A percentile compares a stretch with the other conserved stretches of the same genome.
These are phyloP conservation scores for Morphnarchus princeps DNA, from an alignment of 2,113 vertebrate genomes.

Conservation along the genomic window DNA sequence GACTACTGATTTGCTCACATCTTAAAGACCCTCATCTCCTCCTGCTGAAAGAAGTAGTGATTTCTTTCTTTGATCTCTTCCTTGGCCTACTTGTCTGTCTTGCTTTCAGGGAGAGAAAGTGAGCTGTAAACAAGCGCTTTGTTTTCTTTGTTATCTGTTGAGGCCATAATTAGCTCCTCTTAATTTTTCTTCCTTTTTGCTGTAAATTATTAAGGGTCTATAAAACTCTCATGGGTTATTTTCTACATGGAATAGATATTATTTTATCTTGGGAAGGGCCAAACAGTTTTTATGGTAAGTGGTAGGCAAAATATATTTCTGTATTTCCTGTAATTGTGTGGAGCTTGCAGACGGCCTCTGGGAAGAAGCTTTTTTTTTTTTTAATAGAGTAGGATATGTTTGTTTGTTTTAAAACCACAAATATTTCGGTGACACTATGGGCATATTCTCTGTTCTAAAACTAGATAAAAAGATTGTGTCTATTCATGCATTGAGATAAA, in stretches of 20 bases:
- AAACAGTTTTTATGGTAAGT: background rate
- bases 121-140: background rate
- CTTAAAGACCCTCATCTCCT: background rate
- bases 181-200: background rate
- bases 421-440: background rate
- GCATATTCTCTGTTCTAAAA: background rate
- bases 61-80: background rate
- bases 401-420: background rate
- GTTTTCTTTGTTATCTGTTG: background rate
- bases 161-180: background rate
- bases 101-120: background rate
- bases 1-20: background rate
- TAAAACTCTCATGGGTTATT: background rate
- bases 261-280: background rate
- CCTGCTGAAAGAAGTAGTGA: background rate
- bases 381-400: background rate
- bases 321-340: slow-evolving; percentile 12
- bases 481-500: background rate
- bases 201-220: background rate
- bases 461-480: background rate
- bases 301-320: background rate
- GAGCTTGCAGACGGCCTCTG: background rate
- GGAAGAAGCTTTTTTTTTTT: background rate
- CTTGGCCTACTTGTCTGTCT: background rate
- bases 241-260: background rate